A percentile compares a stretch with the other conserved stretches of the same genome.
These are phyloP conservation scores for Zelleria hepariella DNA, from an alignment of 2,888 invertebrate species.

Conservation along the genomic window DNA sequence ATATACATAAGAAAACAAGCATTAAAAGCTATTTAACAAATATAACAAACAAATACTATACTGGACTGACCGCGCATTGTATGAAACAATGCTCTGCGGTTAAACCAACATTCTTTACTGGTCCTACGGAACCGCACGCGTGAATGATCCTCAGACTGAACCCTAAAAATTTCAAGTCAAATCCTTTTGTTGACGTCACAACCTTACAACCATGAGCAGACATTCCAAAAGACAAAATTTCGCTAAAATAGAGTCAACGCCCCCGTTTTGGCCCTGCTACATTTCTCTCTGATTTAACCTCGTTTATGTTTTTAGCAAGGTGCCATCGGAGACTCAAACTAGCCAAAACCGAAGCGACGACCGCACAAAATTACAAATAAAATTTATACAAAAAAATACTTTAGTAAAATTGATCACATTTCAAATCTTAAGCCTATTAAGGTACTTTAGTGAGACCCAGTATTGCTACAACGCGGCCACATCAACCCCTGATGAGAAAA, in stretches of 20 bases:
- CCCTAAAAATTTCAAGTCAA: not conserved
- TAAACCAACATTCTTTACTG: conserved; percentile 5
- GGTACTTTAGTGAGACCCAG: conserved; percentile 58
- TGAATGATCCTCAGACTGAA: not conserved
- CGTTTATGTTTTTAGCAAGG: conserved; percentile 8
- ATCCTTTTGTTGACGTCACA: conserved; percentile 23
- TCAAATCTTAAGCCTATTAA: conserved; percentile 62
- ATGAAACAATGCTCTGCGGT: conserved; percentile 31
- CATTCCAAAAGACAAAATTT: not conserved
- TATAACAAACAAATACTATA: conserved; percentile 12
- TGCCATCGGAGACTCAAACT: conserved; percentile 20
- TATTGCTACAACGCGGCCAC: conserved; percentile 15
- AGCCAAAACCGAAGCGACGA: not conserved
- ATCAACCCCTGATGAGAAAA: not conserved
- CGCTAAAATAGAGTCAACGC: not conserved
- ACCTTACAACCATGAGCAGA: conserved; percentile 35
- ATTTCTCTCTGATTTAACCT: not conserved
- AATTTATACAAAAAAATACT: conserved; percentile 41
- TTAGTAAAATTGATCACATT: conserved; percentile 56
- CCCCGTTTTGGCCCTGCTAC: not conserved
- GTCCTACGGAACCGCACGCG: not conserved
- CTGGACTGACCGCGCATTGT: conserved; percentile 31
- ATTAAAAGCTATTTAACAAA: conserved; percentile 19
- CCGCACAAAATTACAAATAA: conserved; percentile 12
- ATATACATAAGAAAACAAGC: conserved; percentile 52